Percentiles rank a stretch among this genome's conserved stretches.
Evolutionary conservation across 2,797 vertebrate species (phyloP).

Genomic region (Yasuhikotakia modesta): DNA sequence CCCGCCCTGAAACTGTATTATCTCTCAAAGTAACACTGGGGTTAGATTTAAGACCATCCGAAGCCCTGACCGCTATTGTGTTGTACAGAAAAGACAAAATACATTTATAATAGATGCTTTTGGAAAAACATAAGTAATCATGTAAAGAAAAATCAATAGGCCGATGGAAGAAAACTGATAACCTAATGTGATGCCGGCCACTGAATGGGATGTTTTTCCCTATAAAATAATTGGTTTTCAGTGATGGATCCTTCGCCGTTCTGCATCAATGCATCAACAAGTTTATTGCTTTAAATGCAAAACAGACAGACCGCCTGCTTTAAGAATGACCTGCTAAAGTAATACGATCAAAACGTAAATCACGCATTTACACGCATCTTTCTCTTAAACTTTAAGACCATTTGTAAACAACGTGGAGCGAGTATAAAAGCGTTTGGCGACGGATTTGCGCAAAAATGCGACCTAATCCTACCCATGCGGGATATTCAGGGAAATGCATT

Average conservation of each 20-base stretch:
- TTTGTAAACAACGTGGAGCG: neutral
- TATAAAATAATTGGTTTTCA: slow-evolving; percentile 35
- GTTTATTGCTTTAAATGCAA: slow-evolving; percentile 27
- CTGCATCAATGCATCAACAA: slow-evolving; percentile 33
- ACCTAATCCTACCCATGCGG: neutral
- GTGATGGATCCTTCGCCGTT: slow-evolving; percentile 16
- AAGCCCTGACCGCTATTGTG: slow-evolving; percentile 20
- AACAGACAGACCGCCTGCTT: neutral
- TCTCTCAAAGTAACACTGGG: slow-evolving; percentile 44
- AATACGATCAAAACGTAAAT: neutral
- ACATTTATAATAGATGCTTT: slow-evolving; percentile 3
- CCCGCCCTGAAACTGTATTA: slow-evolving; percentile 52
- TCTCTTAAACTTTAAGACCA: neutral
- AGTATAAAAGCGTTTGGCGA: neutral
- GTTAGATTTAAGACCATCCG: slow-evolving; percentile 38
- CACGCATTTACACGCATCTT: neutral
- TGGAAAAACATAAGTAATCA: slow-evolving; percentile 1
- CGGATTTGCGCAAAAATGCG: neutral
- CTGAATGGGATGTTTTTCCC: slow-evolving; percentile 6
- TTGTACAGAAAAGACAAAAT: neutral
- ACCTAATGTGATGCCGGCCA: slow-evolving; percentile 21
- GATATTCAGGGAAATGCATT: neutral
- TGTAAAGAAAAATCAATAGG: slow-evolving; percentile 19
- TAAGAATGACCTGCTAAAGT: neutral
- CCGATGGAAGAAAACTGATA: slow-evolving; percentile 27